Conservation (phyloP, 2,888 invertebrate species). For the Idaea biselata region DNA sequence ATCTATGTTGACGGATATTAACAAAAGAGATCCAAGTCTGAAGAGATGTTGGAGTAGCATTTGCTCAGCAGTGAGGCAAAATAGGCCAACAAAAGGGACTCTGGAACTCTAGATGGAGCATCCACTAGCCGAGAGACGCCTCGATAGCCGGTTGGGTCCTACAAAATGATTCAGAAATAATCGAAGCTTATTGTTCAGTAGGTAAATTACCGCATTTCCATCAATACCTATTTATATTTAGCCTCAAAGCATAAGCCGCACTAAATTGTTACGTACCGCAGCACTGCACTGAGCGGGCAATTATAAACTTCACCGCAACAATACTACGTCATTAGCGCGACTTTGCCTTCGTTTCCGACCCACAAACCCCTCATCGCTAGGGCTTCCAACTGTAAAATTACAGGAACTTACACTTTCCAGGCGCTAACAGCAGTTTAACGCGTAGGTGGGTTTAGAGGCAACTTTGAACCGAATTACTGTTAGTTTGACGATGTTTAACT, state of each 20-base stretch:
- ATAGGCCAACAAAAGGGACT: too few species aligned
- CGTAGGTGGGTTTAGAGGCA: neutral
- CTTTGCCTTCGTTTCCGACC: neutral
- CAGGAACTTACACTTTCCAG: neutral
- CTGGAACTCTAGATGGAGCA: too few species aligned
- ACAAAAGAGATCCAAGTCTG: too few species aligned
- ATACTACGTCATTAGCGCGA: neutral
- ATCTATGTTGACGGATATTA: too few species aligned
- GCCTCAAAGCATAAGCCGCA: neutral
- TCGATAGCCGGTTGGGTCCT: too few species aligned
- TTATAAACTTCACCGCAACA: neutral
- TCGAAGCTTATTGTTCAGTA: too few species aligned
- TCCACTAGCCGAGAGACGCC: too few species aligned
- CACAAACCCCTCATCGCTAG: neutral
- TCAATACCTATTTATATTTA: neutral
- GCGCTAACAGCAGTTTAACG: neutral
- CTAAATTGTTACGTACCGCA: neutral
- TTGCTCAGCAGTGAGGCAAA: too few species aligned
- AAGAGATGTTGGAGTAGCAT: too few species aligned
- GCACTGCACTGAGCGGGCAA: neutral
- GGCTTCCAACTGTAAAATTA: neutral
- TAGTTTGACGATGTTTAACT: neutral
- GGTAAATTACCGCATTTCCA: too few species aligned
- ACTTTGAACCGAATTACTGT: neutral
- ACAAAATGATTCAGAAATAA: too few species aligned